Evolutionary conservation across 2,113 vertebrate species (phyloP).

Genomic region (Clinocottus analis): DNA sequence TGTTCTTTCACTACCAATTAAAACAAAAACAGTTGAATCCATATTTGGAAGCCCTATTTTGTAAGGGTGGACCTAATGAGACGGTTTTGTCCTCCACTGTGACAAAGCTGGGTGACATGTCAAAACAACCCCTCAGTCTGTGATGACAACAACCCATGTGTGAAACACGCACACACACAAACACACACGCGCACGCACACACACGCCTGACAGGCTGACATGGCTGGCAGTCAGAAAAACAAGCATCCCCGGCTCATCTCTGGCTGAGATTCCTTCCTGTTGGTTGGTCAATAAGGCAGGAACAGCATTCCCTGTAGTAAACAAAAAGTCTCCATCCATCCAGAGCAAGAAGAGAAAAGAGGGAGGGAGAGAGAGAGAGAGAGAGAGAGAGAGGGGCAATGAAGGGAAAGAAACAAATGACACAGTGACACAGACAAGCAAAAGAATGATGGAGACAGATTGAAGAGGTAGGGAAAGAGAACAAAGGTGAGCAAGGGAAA

Average conservation of each 20-base stretch:
- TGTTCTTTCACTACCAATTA: conserved; percentile 59
- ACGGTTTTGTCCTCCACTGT: conserved; percentile 73
- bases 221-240: conserved; percentile 76
- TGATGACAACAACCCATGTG: conserved; percentile 75
- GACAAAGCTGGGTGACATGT: conserved; percentile 79
- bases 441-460: conserved; percentile 59
- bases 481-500: conserved; percentile 56
- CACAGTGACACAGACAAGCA: conserved; percentile 69
- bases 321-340: conserved; percentile 75
- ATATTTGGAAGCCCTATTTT: conserved; percentile 49
- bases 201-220: conserved; percentile 73
- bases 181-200: conserved; percentile 27
- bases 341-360: conserved; percentile 29
- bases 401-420: conserved; percentile 64
- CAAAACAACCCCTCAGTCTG: conserved; percentile 74
- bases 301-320: conserved; percentile 73
- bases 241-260: conserved; percentile 69
- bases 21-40: conserved; percentile 57
- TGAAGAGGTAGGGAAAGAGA: conserved; percentile 52
- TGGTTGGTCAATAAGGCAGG: conserved; percentile 79
- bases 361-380: background rate
- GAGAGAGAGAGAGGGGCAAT: conserved; percentile 11
- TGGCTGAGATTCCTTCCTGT: conserved; percentile 71
- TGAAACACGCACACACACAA: conserved; percentile 36
- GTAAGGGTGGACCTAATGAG: conserved; percentile 70